Percentiles rank a stretch among this genome's conserved stretches.
These are phyloP conservation scores for Acinonyx jubatus DNA, from an alignment of 2,113 vertebrate species.

Conservation along the genomic window DNA sequence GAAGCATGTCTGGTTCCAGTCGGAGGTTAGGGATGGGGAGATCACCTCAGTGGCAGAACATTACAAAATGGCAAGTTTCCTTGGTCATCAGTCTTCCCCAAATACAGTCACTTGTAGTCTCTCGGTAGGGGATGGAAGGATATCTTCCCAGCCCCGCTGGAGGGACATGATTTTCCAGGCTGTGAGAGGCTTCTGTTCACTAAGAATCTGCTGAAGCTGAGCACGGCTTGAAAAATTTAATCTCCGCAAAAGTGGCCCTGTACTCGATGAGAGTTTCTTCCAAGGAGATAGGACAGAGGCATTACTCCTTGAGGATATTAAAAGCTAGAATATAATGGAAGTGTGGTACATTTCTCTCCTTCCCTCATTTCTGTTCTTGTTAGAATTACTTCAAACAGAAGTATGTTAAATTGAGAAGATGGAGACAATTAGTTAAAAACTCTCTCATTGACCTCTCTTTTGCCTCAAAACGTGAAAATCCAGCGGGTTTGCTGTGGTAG, in stretches of 20 bases:
- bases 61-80: not conserved
- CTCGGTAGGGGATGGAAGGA: not conserved
- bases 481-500: constrained; percentile 56
- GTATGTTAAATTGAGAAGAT: constrained; percentile 52
- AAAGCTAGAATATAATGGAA: not conserved
- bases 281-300: constrained; percentile 54
- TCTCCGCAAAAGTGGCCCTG: constrained; percentile 57
- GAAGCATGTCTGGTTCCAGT: not conserved
- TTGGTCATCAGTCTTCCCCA: not conserved
- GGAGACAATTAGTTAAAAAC: constrained; percentile 50
- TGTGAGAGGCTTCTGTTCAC: constrained; percentile 35
- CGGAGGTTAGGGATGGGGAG: fast-evolving
- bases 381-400: constrained; percentile 52
- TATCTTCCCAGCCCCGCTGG: not conserved
- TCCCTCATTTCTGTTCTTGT: constrained; percentile 16
- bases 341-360: not conserved
- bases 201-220: constrained; percentile 53
- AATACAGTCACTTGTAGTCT: not conserved
- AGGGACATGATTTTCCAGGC: constrained; percentile 15
- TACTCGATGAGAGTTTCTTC: constrained; percentile 57
- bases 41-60: not conserved
- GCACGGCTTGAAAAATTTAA: constrained; percentile 46
- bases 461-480: constrained; percentile 66
- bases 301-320: constrained; percentile 17
- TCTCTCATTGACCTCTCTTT: constrained; percentile 54